Base-by-base conservation (phyloP, 1,140 invertebrate species). In the Drosophila kurseongensis region DNA sequence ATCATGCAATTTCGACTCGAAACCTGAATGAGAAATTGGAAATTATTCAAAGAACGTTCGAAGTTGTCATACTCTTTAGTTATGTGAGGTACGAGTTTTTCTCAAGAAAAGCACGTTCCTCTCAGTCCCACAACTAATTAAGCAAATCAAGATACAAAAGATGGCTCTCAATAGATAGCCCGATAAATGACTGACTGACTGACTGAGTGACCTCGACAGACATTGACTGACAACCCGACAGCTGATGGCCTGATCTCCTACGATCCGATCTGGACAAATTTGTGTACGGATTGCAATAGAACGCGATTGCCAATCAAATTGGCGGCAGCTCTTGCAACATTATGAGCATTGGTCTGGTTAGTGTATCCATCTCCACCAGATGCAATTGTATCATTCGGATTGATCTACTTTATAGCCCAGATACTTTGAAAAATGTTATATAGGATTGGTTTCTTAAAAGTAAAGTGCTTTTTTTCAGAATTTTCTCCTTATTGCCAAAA, bases 141-240 rank as follows among this genome's bases (percentile, higher is more conserved):
- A 77, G 80, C 79, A 89, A 89, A 88, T 88, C 84, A 89, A 89
- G 76, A 76, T 83, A 71, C 67, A 72, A 58, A 54, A 72, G 69
- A 85, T 85, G 78, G 61, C 81, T 75, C 69, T 65, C 61, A 67
- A 78, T 71, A 71, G 68, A 72, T 63, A 55, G 41, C 44, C 61
- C 50, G 44, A 78, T 78, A 61, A 65, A 68, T 82, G 61, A 52
- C 62, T 76, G 50, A 60, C 50, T 67, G 74, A 67, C 63, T 57
- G 50, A 47, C 67, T 52, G 75, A 50, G 38, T 51, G 65, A 77
- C 65, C 74, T 78, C 75, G 61, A 41, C 32, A 48, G 58, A 63
- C 75, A 51, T 23, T 73, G 80, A 75, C 65, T 80, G 79, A 82
- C 79, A 58, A 63, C 44, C 55, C 65, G 60, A 67, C 75, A 60